Evolutionary conservation across 2,888 invertebrate genomes (phyloP), one percentile per base, ranked within the genome.

Genomic region (Smittia aterrima): DNA sequence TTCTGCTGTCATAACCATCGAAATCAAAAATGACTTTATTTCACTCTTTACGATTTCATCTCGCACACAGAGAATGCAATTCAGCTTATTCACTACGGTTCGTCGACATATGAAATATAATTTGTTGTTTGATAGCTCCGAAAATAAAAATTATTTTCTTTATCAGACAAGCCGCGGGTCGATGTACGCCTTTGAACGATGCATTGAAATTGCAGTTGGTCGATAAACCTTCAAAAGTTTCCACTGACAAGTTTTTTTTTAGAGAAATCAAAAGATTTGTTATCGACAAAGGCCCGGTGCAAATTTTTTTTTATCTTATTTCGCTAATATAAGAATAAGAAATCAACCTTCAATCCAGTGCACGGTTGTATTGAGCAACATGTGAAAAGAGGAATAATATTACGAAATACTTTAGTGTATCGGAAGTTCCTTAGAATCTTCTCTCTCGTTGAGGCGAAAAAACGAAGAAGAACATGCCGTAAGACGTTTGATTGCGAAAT

Each of bases 341-440:
- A 25, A 24, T n/a, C 66, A 66, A 9, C 6, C 25, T 24, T 1
- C n/a, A 32, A 66, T 6, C 27, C 32, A 66, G 6, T 47, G 47
- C 47, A 47, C 47, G 66, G n/a, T 18, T 25, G n/a, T 24, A 25
- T 25, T 25, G 32, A 66, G 25, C 38, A 66, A 32, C 32, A 66
- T 16, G 38, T 18, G 38, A 38, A 18, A 66, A 6, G 47, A 47
- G 20, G n/a, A 32, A 27, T 38, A 16, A 16, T 25, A 25, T 66
- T 66, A 66, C 38, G 66, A 66, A 66, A 66, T 32, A 16, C 25
- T 66, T 66, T 16, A 11, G 22, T 18, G 53, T 25, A 25, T 66
- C 66, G 66, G 66, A 66, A 66, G 66, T 66, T 66, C 66, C 66
- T 66, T 66, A 66, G 66, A 66, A 66, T 66, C 18, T 16, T 66